Base-by-base conservation (phyloP, 2,888 invertebrate species). In the Ctenicera cuprea region DNA sequence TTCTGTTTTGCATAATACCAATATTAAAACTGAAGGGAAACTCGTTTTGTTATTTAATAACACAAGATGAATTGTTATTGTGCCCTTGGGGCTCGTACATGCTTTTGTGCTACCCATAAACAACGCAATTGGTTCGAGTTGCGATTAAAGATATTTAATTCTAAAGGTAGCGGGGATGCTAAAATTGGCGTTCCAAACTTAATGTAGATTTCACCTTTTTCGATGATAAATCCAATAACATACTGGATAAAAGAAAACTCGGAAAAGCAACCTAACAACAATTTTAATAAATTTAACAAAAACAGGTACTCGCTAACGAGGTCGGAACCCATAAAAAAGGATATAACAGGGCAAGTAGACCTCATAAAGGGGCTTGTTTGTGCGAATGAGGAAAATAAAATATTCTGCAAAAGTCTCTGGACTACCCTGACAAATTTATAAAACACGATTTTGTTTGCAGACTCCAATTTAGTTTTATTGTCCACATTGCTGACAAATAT, bases 211-310 rank as follows among this genome's bases (percentile, higher is more conserved):
- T 33, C 33, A 33, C 9, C 2, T 8, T 33, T 41, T 41, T 3
- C 4, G n/a, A 14, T 7, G 14, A 41, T n/a, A 14, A 14, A 5
- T 14, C 41, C 14, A 22, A 0, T 20, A 59, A 38, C 14, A 38
- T n/a, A 59, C 4, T 30, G 26, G 30, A 33, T 33, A 48, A 9
- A 43, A 14, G 26, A 30, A 63, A 63, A 30, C 5, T 1, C 11
- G 26, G 14, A 43, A 43, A 62, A 12, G 12, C 26, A 63, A 16
- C 48, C 26, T 63, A 45, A 14, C 8, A 22, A 18, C 38, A 63
- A 63, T 70, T 69, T 70, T 63, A 63, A 54, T 70, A 70, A 70
- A 63, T 63, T 63, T 63, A 64, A 12, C 52, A 63, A 70, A 70
- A 50, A 61, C 50, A 38, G 50, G 62, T 63, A 62, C 50, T 50